phyloP scores from a whole-genome alignment of 1,140 invertebrate species.

The Macrobrachium nipponense region DNA sequence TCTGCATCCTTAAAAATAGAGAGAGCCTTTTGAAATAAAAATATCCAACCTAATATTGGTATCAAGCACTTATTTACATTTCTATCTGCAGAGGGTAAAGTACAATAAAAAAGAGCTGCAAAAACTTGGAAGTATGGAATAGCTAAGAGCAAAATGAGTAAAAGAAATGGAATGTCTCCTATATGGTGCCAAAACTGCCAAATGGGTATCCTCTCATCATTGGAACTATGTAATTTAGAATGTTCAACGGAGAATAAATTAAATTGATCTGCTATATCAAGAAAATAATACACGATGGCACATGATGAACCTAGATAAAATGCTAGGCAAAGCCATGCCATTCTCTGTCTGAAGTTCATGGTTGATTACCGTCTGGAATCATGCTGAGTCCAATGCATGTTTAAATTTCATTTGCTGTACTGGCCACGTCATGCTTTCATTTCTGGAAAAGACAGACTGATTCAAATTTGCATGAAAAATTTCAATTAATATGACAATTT shows the following conservation, averaged over 20 bases:
- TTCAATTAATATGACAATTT: no score
- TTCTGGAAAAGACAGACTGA: no score
- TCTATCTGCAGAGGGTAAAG: conserved; percentile 44
- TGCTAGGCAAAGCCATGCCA: conserved; percentile 52
- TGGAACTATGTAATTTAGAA: conserved; percentile 43
- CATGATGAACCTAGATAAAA: conserved; percentile 45
- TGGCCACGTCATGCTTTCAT: neutral
- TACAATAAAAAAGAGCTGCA: conserved; percentile 55
- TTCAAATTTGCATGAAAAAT: no score
- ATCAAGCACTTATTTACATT: conserved; percentile 57
- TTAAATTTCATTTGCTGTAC: neutral
- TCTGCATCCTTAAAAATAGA: conserved; percentile 34
- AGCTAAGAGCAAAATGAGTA: conserved; percentile 39
- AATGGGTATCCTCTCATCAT: conserved; percentile 2
- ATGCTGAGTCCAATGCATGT: neutral
- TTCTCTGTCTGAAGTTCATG: conserved; percentile 56
- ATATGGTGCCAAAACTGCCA: conserved; percentile 54
- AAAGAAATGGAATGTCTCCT: conserved; percentile 45
- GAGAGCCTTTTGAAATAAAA: conserved; percentile 46
- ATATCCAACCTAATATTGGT: conserved; percentile 55
- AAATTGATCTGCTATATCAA: conserved; percentile 54
- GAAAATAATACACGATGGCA: conserved; percentile 48
- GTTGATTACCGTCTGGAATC: neutral
- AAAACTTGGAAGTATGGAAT: conserved; percentile 53
- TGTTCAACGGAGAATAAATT: conserved; percentile 43